These are phyloP conservation scores for Epirrita christyi DNA, from an alignment of 2,888 invertebrate species.

Conservation along the genomic window DNA sequence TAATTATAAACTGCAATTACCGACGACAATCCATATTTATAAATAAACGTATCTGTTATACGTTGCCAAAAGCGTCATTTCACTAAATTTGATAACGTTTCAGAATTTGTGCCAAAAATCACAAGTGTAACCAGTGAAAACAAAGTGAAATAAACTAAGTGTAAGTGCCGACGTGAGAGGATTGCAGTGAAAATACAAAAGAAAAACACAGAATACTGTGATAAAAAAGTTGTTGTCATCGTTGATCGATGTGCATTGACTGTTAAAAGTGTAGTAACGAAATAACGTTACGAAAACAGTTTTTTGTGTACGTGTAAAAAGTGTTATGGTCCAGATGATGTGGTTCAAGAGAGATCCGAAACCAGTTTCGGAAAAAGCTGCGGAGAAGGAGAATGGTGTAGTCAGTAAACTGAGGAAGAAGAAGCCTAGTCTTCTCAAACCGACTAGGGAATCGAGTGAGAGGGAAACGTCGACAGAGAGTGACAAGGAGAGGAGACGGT, in stretches of 20 bases:
- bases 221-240: not conserved
- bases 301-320: slow-evolving; percentile 13
- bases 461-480: slow-evolving; percentile 78
- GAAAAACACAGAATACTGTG: slow-evolving; percentile 1
- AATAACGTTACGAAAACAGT: slow-evolving; percentile 4
- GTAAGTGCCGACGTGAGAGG: slow-evolving; percentile 3
- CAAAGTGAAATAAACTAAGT: slow-evolving; percentile 18
- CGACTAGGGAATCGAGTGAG: slow-evolving; percentile 77
- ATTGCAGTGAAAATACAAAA: slow-evolving; percentile 21
- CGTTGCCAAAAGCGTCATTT: slow-evolving; percentile 49
- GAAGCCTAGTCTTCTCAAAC: slow-evolving; percentile 68
- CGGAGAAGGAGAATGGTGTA: slow-evolving; percentile 62
- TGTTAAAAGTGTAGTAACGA: slow-evolving; percentile 11
- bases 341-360: slow-evolving; percentile 80
- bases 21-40: slow-evolving; percentile 45
- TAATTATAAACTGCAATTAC: slow-evolving; percentile 34
- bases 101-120: slow-evolving; percentile 32
- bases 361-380: slow-evolving; percentile 63
- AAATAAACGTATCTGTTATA: slow-evolving; percentile 23
- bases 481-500: slow-evolving; percentile 74
- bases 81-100: slow-evolving; percentile 39
- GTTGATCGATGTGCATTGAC: not conserved
- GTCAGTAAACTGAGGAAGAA: slow-evolving; percentile 72
- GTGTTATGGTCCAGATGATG: slow-evolving; percentile 64
- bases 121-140: slow-evolving; percentile 18